Evolutionary conservation across 1,140 invertebrate species (phyloP), one percentile per base, ranked within the genome.

Genomic region (Polypedilum vanderplanki): DNA sequence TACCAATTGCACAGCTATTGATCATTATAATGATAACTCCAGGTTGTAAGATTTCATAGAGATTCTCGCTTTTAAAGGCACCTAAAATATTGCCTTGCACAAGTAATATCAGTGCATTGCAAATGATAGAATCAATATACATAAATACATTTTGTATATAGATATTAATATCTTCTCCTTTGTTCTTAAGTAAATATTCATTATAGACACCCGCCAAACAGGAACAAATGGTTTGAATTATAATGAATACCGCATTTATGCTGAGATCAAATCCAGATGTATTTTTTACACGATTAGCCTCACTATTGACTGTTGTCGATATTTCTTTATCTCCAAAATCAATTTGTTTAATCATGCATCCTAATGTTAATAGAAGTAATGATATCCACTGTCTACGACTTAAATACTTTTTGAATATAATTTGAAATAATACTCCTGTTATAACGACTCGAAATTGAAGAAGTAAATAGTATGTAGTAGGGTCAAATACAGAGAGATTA

Each of bases 201-300:
- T 98, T 98, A 82, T 98, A 98, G 10, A 98, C 96, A 17, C 96
- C 96, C 15, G 96, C 96, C 78, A 97, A 84, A 78, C 95, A 98
- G 0, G 96, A 98, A 78, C 92, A 97, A 76, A 97, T 88, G 40
- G 94, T 91, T 88, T 98, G 90, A 64, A 92, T 87, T 76, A 90
- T 83, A 76, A 95, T 93, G 9, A 93, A 88, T 12, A 94, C 75
- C 24, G 91, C 86, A 79, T 90, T 91, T 15, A 91, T 83, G 79
- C 89, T 90, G 64, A 93, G 83, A 78, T 85, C 79, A 80, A 87
- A 80, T 74, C 84, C 78, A 41, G 80, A 78, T 64, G 79, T 82
- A 76, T 83, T 85, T 79, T 83, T 84, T 77, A 83, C 81, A 77
- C 83, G 80, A 74, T 85, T 10, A 82, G 18, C 73, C 40, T 40